Evolutionary conservation across 2,797 vertebrate species (phyloP), one percentile per base, ranked within the genome.

Genomic region (Eospalax fontanierii): DNA sequence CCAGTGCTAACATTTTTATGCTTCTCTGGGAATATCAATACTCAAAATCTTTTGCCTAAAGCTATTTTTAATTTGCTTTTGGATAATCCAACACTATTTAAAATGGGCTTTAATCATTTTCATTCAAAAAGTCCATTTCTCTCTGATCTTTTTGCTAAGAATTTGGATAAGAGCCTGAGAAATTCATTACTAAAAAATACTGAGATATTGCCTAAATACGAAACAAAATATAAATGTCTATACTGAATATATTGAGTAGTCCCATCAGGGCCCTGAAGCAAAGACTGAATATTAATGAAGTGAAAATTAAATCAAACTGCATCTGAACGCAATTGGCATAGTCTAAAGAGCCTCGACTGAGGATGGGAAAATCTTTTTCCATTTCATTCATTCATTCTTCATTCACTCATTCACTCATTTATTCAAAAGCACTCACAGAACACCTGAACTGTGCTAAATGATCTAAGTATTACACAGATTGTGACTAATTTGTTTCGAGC

Each of bases 1-100:
- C 76, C n/a, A 85, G 28, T 59, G 35, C 89, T 76, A 87, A 54
- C 9, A 79, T 30, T 87, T 82, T 90, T 82, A 89, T 95, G 71
- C 40, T 89, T 89, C 93, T 82, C 12, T 35, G 50, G 80, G 85
- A 95, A 96, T 96, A 82, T 87, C 79, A 93, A n/a, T 91, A 85
- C 85, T 89, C 65, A 95, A 95, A 95, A 87, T 66, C n/a, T 80
- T 83, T 89, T 87, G 68, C 89, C 84, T 78, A 46, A 59, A 97
- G 94, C 71, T 59, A 95, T 40, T 97, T 95, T 95, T 78, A 87
- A 91, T 91, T 93, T 97, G 57, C 63, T 46, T 87, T 85, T 74
- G 73, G 76, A 93, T 84, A 85, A 85, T 94, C 92, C 68, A 87
- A 63, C 24, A 90, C 57, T 93, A 79, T 95, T 94, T 91, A 89